These are phyloP conservation scores for Bufo bufo DNA, from an alignment of 2,113 vertebrate species.

Conservation along the genomic window DNA sequence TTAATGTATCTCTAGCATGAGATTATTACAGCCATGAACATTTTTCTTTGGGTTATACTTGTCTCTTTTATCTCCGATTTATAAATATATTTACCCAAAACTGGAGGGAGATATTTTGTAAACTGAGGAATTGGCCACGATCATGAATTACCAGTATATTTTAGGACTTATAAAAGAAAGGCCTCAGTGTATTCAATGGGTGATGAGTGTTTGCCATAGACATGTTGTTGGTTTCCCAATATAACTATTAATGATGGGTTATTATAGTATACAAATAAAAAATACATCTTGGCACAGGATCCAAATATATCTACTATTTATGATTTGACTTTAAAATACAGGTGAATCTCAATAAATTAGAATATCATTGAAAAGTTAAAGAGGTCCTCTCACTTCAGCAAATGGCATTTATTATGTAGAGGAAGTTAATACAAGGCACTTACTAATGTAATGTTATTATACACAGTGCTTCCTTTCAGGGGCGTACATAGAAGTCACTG, in stretches of 20 bases:
- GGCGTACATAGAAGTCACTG: no score
- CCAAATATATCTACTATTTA: no score
- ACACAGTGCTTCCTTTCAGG: no score
- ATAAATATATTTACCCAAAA: slow-evolving; percentile 32
- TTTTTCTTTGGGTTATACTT: neutral
- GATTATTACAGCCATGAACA: neutral
- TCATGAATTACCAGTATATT: neutral
- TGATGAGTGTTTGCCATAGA: neutral
- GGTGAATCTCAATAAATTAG: no score
- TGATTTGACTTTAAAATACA: no score
- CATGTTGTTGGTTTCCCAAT: neutral
- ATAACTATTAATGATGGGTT: neutral
- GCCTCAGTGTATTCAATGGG: neutral
- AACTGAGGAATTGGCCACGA: neutral
- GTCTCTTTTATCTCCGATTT: neutral
- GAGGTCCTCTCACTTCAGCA: no score
- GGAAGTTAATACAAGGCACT: no score
- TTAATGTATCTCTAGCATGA: slow-evolving; percentile 12
- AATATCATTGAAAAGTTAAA: no score
- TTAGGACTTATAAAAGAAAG: neutral
- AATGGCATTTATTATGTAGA: no score
- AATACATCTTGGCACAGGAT: neutral
- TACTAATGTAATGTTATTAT: no score
- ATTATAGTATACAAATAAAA: neutral
- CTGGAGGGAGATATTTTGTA: slow-evolving; percentile 7